Conservation (phyloP, 1,140 invertebrate genomes). For the Drosophila busckii region DNA sequence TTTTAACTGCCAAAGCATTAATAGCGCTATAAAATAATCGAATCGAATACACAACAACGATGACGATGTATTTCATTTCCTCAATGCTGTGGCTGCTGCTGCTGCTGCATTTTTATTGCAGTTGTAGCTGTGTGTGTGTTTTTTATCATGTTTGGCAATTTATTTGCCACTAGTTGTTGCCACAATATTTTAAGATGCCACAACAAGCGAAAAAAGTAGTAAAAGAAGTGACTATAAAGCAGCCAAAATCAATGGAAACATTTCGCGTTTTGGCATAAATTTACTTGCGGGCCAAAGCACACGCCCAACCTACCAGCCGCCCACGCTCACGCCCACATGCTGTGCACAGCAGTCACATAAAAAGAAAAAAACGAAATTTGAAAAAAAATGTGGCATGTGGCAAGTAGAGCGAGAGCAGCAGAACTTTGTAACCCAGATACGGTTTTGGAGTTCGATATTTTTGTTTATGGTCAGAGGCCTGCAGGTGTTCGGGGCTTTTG, state of each 20-base stretch:
- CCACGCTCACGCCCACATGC: background rate
- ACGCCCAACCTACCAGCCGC: constrained; percentile 14
- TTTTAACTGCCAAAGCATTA: too few species aligned
- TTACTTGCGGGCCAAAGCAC: constrained; percentile 38
- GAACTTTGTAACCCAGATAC: constrained; percentile 71
- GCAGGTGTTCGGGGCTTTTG: constrained; percentile 34
- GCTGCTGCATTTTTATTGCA: background rate
- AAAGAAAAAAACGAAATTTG: constrained; percentile 26
- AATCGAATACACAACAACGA: too few species aligned
- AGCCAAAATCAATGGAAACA: constrained; percentile 70
- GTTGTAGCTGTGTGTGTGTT: background rate
- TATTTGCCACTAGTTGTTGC: constrained; percentile 52
- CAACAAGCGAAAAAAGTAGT: background rate
- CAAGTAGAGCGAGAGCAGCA: constrained; percentile 22
- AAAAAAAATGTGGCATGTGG: constrained; percentile 11
- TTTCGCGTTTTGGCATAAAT: constrained; percentile 69
- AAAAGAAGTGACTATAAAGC: constrained; percentile 56
- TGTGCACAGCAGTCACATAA: constrained; percentile 4
- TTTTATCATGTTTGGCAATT: constrained; percentile 48
- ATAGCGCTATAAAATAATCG: constrained; percentile 1
- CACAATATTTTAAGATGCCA: constrained; percentile 57
- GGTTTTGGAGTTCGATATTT: constrained; percentile 37
- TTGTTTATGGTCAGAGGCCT: constrained; percentile 25
- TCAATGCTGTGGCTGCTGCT: background rate
- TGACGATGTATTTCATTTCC: too few species aligned